Evolutionary conservation across 2,113 vertebrate species (phyloP).

Genomic region (Chinchilla lanigera): DNA sequence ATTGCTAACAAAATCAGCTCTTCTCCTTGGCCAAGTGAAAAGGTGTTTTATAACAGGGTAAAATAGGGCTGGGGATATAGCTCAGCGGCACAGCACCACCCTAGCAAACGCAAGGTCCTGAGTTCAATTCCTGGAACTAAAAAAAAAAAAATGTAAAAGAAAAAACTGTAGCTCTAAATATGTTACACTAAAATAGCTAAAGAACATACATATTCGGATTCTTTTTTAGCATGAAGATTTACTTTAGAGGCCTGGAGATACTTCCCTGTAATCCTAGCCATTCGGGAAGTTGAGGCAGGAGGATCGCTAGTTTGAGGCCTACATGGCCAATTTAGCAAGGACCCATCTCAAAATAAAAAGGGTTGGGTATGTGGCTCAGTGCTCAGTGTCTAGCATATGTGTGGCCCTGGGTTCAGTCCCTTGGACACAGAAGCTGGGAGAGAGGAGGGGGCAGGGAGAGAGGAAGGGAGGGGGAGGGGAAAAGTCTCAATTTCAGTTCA

Average conservation of each 20-base stretch:
- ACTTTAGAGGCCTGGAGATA: neutral
- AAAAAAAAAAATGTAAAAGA: neutral
- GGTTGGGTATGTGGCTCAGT: neutral
- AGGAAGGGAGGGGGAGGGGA: neutral
- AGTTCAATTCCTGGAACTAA: too few relatives aligned
- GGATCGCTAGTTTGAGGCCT: neutral
- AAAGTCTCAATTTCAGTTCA: constrained; percentile 13
- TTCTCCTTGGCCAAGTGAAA: neutral
- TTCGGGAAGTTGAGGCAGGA: neutral
- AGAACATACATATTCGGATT: neutral
- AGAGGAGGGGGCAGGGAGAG: neutral
- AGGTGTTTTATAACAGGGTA: neutral
- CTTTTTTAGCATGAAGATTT: neutral
- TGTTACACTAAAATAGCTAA: neutral
- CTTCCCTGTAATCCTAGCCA: neutral
- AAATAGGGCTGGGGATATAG: too few relatives aligned
- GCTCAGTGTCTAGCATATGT: neutral
- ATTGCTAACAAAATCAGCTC: neutral
- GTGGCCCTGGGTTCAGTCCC: neutral
- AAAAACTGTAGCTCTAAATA: constrained; percentile 15
- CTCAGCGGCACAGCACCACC: too few relatives aligned
- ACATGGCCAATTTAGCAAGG: neutral
- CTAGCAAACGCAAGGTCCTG: too few relatives aligned
- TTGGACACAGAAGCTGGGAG: neutral
- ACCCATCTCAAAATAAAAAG: neutral